phyloP scores from a whole-genome alignment of 2,113 vertebrate genomes.

The Addax nasomaculatus region DNA sequence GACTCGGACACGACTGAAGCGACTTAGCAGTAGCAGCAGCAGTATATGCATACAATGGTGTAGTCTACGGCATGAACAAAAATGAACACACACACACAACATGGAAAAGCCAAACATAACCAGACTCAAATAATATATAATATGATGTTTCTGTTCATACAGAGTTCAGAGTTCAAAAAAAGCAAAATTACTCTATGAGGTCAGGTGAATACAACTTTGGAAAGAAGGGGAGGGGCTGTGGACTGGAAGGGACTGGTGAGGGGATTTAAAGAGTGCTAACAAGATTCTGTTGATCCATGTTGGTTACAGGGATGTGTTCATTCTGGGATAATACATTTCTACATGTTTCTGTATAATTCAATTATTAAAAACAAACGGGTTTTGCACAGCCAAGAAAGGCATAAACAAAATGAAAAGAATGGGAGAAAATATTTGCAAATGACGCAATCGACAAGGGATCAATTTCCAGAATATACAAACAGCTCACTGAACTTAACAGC shows the following conservation, averaged over 20 bases:
- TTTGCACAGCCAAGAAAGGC: background rate
- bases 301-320: background rate
- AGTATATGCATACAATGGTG: background rate
- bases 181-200: background rate
- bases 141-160: background rate
- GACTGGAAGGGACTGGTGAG: background rate
- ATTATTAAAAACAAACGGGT: background rate
- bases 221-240: background rate
- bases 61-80: background rate
- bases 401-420: background rate
- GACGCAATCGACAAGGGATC: background rate
- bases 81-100: background rate
- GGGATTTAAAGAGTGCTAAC: background rate
- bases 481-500: background rate
- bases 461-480: background rate
- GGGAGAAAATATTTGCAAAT: background rate
- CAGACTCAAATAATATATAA: background rate
- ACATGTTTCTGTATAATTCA: background rate
- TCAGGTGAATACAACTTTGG: background rate
- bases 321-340: background rate
- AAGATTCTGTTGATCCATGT: background rate
- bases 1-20: too few relatives aligned
- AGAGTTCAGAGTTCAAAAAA: background rate
- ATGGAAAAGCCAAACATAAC: background rate
- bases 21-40: too few relatives aligned